These are phyloP conservation scores for Drosophila prosaltans DNA, from an alignment of 1,140 invertebrate genomes.

Conservation along the genomic window DNA sequence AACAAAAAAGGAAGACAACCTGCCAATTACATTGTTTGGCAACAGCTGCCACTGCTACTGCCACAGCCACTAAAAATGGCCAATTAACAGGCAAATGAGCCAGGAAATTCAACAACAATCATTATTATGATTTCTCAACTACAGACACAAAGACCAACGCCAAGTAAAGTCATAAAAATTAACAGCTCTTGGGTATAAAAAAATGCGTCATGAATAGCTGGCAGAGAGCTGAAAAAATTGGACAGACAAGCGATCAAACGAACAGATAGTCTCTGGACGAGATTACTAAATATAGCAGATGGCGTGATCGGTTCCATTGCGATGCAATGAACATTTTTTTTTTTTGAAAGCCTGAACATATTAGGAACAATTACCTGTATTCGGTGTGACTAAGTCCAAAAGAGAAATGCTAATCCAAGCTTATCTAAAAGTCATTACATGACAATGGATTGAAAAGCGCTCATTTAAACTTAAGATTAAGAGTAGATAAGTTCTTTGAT, in stretches of 20 bases:
- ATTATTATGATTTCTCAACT: constrained; percentile 17
- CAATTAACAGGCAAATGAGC: constrained; percentile 22
- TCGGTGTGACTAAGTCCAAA: neutral
- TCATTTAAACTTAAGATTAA: neutral
- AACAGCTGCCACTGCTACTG: constrained; percentile 13
- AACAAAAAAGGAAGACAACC: constrained; percentile 3
- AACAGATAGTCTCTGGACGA: neutral
- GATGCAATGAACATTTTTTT: constrained; percentile 1
- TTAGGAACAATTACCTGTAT: neutral
- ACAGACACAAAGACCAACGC: neutral
- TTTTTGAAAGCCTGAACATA: neutral
- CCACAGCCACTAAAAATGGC: constrained; percentile 20
- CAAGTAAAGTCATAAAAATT: constrained; percentile 21
- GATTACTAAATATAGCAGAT: constrained; percentile 10
- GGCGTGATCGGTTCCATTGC: constrained; percentile 1
- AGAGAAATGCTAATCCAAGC: neutral
- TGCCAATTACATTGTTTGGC: constrained; percentile 24
- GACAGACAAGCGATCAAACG: constrained; percentile 5
- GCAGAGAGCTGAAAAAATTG: too few relatives aligned
- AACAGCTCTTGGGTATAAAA: constrained; percentile 15
- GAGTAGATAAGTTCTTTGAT: neutral
- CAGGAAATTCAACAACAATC: constrained; percentile 18
- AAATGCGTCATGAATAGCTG: constrained; percentile 10
- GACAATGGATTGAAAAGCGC: neutral
- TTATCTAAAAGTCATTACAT: neutral